Conservation (phyloP, 2,888 invertebrate species). For the Sarcophaga subvicina region DNA sequence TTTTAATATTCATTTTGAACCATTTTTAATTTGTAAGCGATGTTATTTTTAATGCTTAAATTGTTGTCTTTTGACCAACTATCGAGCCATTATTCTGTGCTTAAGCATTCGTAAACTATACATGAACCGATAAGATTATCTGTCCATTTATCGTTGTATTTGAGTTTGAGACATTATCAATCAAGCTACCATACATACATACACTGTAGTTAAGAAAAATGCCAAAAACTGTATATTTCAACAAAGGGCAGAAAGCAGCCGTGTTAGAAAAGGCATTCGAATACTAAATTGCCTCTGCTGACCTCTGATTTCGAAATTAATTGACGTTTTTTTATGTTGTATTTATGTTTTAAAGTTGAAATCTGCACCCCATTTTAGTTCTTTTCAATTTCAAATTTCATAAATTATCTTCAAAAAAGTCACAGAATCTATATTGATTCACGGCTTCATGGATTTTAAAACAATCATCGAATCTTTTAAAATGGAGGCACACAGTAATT, state of each 20-base stretch:
- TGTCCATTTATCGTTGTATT: background rate
- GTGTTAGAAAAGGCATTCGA: too few relatives aligned
- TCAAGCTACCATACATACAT: background rate
- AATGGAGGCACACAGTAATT: background rate
- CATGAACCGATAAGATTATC: slow-evolving; percentile 48
- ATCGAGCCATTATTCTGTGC: slow-evolving; percentile 14
- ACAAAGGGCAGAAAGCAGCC: too few relatives aligned
- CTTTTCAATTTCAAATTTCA: slow-evolving; percentile 21
- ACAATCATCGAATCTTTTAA: slow-evolving; percentile 31
- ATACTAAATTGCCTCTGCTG: too few relatives aligned
- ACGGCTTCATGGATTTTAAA: slow-evolving; percentile 29
- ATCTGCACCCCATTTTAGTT: slow-evolving; percentile 8
- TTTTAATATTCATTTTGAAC: slow-evolving; percentile 71
- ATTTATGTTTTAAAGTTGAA: background rate
- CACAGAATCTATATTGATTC: slow-evolving; percentile 33
- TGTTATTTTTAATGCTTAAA: slow-evolving; percentile 31
- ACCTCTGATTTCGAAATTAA: background rate
- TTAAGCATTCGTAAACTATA: slow-evolving; percentile 43
- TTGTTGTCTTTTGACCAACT: slow-evolving; percentile 24
- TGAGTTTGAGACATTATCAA: slow-evolving; percentile 29
- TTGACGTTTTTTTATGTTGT: too few relatives aligned
- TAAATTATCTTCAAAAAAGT: slow-evolving; percentile 39
- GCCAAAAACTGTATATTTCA: too few relatives aligned
- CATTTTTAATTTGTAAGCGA: slow-evolving; percentile 74
- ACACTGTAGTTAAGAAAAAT: background rate